Evolutionary conservation across 1,140 invertebrate species (phyloP).

Genomic region (Drosophila pseudoananassae): DNA sequence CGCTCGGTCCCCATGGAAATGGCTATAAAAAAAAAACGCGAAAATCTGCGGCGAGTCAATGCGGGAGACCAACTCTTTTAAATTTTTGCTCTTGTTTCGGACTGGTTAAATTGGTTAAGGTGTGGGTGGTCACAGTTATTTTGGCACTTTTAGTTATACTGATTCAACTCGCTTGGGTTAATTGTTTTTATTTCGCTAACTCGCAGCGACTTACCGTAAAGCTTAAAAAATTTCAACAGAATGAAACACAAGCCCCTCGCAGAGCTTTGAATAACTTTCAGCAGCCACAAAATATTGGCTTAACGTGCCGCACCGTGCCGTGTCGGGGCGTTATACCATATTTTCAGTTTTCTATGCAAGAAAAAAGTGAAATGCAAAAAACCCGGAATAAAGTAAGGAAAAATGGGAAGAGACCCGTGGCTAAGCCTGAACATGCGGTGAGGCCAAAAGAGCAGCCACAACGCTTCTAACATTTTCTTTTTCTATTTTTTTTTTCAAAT

Average conservation of each 20-base stretch:
- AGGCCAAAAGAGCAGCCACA: slow-evolving; percentile 7
- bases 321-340: slow-evolving; percentile 59
- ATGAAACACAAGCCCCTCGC: slow-evolving; percentile 36
- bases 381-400: slow-evolving; percentile 17
- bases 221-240: slow-evolving; percentile 20
- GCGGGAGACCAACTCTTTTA: slow-evolving; percentile 40
- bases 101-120: slow-evolving; percentile 11
- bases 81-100: slow-evolving; percentile 11
- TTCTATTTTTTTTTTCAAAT: not conserved
- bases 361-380: slow-evolving; percentile 4
- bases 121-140: slow-evolving; percentile 12
- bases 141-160: slow-evolving; percentile 1
- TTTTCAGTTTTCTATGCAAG: slow-evolving; percentile 48
- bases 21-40: slow-evolving; percentile 48
- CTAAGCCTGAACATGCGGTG: slow-evolving; percentile 57
- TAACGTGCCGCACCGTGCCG: slow-evolving; percentile 52
- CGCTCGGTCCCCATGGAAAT: slow-evolving; percentile 9
- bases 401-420: slow-evolving; percentile 22
- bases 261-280: slow-evolving; percentile 75
- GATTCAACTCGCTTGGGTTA: slow-evolving; percentile 56
- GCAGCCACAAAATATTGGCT: slow-evolving; percentile 75
- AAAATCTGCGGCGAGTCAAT: slow-evolving; percentile 72
- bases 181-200: slow-evolving; percentile 70
- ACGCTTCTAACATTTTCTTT: not conserved
- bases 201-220: slow-evolving; percentile 20